Evolutionary conservation across 2,888 invertebrate species (phyloP), one percentile per base, ranked within the genome.

Genomic region (Leucania comma): DNA sequence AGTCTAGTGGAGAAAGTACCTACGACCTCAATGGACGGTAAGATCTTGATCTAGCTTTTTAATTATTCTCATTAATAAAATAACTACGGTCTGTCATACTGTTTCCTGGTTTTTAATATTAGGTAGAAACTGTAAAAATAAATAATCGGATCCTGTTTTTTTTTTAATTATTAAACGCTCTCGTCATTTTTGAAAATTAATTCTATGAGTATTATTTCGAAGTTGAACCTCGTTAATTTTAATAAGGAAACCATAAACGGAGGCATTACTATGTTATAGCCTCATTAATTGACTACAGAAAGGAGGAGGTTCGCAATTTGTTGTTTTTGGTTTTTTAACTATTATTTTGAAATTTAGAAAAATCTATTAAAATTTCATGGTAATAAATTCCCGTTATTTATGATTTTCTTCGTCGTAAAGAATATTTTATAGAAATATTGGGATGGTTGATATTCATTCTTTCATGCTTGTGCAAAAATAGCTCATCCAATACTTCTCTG

Each of bases 1-100:
- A 93, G 75, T 96, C 95, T 22, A 94, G 94, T 63, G 90, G 89
- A 8, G 94, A 93, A 61, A 92, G 90, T 72, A 85, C 65, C 26
- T 80, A 82, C 72, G 82, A 81, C 38, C 74, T 75, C n/a, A 85
- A 86, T 79, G 84, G 88, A 71, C 89, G 93, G 94, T 95, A 89
- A 93, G 94, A 86, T 51, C 50, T 67, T 54, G 53, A 78, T 64
- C 59, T 72, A 48, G 46, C 26, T n/a, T 38, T 35, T 53, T 38
- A 38, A 38, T 38, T 48, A 29, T 10, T 46, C 22, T 8, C 17
- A 35, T 32, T 54, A 6, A 35, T 10, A n/a, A 72, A 20, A 29
- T 17, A 10, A 51, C 14, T 12, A 26, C 6, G 20, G 0, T 58
- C 20, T 54, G 17, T 35, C 59, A 46, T 32, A 65, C 9, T 48